A percentile compares a stretch with the other conserved stretches of the same genome.
phyloP scores from a whole-genome alignment of 2,888 invertebrate species.

The Pediacus dermestoides region DNA sequence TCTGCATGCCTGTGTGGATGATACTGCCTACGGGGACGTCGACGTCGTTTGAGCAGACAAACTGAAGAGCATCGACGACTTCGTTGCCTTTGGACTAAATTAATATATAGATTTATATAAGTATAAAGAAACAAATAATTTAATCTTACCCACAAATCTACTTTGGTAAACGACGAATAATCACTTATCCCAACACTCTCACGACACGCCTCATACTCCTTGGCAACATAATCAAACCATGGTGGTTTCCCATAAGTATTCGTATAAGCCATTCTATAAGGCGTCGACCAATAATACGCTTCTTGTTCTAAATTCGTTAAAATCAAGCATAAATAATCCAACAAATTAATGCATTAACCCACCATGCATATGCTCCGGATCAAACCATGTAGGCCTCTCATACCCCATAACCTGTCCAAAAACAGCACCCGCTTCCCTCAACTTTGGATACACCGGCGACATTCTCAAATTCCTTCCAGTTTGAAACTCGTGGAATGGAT shows the following conservation, averaged over 20 bases:
- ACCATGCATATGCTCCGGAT: constrained; percentile 52
- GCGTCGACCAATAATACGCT: constrained; percentile 50
- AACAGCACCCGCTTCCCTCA: constrained; percentile 87
- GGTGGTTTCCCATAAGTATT: constrained; percentile 87
- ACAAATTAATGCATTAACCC: too few species aligned
- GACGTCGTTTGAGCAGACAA: constrained; percentile 93
- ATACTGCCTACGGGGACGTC: constrained; percentile 91
- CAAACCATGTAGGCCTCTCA: constrained; percentile 92
- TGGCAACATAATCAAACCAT: constrained; percentile 86
- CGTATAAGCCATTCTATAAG: constrained; percentile 71
- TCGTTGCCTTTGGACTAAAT: constrained; percentile 78
- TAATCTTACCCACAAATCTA: constrained; percentile 82
- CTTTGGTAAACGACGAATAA: constrained; percentile 96
- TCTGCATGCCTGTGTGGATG: constrained; percentile 98
- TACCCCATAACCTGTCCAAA: constrained; percentile 98
- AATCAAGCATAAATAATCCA: background rate
- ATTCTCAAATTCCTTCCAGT: constrained; percentile 83
- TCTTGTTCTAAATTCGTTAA: constrained; percentile 31
- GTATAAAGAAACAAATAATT: background rate
- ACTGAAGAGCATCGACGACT: constrained; percentile 85
- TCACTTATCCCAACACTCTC: constrained; percentile 91
- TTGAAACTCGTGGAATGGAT: constrained; percentile 82
- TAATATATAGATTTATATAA: constrained; percentile 10
- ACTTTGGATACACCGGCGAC: constrained; percentile 91
- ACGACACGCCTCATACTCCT: constrained; percentile 90